Percentiles rank a stretch among this genome's conserved stretches.
phyloP scores from a whole-genome alignment of 2,113 vertebrate species.

The Hyaena hyaena region DNA sequence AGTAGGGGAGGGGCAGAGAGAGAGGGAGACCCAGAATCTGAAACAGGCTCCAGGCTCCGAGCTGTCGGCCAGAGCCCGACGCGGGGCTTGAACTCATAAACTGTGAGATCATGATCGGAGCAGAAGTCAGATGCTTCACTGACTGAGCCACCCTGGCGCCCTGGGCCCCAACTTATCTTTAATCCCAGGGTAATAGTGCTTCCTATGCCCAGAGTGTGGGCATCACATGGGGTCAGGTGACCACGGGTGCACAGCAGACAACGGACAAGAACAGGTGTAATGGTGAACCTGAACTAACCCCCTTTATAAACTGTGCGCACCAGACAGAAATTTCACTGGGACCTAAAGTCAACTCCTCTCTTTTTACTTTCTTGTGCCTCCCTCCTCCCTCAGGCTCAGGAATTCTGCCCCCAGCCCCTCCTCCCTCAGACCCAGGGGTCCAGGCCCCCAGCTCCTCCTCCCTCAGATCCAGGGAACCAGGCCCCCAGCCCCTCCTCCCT shows the following conservation, averaged over 20 bases:
- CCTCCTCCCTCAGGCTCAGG: neutral
- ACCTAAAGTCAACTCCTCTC: neutral
- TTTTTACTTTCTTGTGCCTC: neutral
- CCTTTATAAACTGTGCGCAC: neutral
- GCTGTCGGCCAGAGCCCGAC: no score
- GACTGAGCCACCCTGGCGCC: no score
- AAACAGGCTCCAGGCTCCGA: no score
- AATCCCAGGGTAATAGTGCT: rapidly evolving
- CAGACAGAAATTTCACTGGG: neutral
- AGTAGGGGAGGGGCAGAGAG: no score
- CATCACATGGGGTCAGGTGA: neutral
- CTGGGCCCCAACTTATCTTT: neutral
- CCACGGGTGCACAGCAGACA: neutral
- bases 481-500: neutral
- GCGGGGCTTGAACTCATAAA: no score
- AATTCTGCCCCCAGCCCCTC: neutral
- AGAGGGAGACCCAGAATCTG: no score
- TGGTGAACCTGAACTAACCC: no score
- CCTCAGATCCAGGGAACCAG: neutral
- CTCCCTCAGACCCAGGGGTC: neutral
- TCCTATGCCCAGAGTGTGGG: neutral
- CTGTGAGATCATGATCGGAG: no score
- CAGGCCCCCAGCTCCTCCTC: neutral
- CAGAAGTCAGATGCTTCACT: no score
- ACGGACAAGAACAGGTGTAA: neutral